Percentiles rank a stretch among this genome's conserved stretches.
phyloP scores from a whole-genome alignment of 2,113 vertebrate genomes.

The Bos taurus region ARS-UCD2.0 NC_037353.1:48155501-48156000 shows the following conservation, averaged over 20 bases:
- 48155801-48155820: background rate
- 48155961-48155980: too few relatives aligned
- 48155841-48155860: background rate
- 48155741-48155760: background rate
- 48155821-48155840: background rate
- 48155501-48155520: background rate
- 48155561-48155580: background rate
- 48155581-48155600: background rate
- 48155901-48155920: fast-evolving
- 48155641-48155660: background rate
- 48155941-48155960: fast-evolving
- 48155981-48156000: too few relatives aligned
- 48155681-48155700: background rate
- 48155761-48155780: background rate
- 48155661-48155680: background rate
- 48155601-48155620: background rate
- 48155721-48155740: background rate
- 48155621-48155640: background rate
- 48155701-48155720: background rate
- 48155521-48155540: background rate
- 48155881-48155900: fast-evolving
- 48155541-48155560: background rate
- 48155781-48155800: too few relatives aligned
- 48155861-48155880: fast-evolving
- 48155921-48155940: too few relatives aligned